phyloP scores from a whole-genome alignment of 2,113 vertebrate genomes.

The Paraplagusia blochii region DNA sequence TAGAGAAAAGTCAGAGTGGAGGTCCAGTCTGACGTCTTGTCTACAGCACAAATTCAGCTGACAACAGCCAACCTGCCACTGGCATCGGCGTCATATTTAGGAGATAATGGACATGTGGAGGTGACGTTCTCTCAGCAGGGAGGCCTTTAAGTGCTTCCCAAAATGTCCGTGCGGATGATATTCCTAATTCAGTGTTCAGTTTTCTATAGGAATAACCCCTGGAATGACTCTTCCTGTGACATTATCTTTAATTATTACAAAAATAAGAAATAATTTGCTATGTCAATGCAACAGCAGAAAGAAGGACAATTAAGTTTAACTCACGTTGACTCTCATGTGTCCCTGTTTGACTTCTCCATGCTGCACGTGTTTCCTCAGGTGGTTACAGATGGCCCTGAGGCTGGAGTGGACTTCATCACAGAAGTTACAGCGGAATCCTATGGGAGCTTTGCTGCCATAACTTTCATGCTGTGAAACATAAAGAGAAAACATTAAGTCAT shows the following conservation, averaged over 20 bases:
- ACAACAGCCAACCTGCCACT: not conserved
- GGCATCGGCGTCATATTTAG: not conserved
- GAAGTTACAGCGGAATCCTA: slow-evolving; percentile 97
- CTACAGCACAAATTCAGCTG: no score
- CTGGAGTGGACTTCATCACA: slow-evolving; percentile 95
- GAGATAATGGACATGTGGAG: not conserved
- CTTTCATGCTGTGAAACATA: slow-evolving; percentile 48
- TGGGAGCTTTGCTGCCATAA: slow-evolving; percentile 60
- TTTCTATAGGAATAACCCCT: no score
- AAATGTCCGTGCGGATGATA: not conserved
- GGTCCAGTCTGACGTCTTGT: no score
- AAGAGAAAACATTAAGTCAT: not conserved
- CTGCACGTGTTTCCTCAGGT: slow-evolving; percentile 95
- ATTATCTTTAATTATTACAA: no score
- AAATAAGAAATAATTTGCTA: no score
- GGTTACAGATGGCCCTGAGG: slow-evolving; percentile 96
- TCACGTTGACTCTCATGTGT: slow-evolving; percentile 76
- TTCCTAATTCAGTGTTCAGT: no score
- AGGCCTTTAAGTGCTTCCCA: not conserved
- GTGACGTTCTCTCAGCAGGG: not conserved
- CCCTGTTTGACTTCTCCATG: slow-evolving; percentile 85
- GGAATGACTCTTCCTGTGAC: no score
- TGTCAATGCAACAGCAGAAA: no score
- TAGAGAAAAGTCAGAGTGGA: not conserved
- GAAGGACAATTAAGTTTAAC: not conserved